phyloP scores from a whole-genome alignment of 2,797 vertebrate genomes.

The Lepus townsendii region DNA sequence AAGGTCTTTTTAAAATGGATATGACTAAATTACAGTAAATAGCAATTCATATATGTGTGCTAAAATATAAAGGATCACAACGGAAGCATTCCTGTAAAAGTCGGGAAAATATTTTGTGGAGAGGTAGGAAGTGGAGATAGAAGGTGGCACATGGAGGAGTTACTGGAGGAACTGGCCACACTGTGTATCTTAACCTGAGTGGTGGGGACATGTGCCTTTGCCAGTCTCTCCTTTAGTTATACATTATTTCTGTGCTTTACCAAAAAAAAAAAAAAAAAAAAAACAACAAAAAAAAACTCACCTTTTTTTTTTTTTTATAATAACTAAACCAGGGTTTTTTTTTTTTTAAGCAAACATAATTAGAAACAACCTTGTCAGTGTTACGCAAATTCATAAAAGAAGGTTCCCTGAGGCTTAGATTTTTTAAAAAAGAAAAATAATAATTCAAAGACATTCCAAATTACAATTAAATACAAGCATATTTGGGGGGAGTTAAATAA shows the following conservation, averaged over 20 bases:
- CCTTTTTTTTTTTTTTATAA: not conserved
- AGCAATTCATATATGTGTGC: not conserved
- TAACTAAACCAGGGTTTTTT: not conserved
- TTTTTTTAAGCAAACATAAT: not conserved
- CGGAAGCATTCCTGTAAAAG: not conserved
- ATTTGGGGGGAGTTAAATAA: not conserved
- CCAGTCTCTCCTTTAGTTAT: not conserved
- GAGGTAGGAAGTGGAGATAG: not conserved
- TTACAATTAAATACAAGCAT: not conserved
- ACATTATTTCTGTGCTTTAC: not conserved
- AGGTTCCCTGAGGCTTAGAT: constrained; percentile 18
- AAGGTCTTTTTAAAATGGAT: not conserved
- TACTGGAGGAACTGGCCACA: not conserved
- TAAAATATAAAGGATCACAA: not conserved
- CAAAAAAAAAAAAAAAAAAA: not conserved
- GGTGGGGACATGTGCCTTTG: not conserved
- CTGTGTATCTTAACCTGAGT: not conserved
- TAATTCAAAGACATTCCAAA: not conserved
- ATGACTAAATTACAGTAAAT: not conserved
- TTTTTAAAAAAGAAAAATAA: constrained; percentile 19
- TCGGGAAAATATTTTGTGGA: not conserved
- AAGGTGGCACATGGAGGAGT: not conserved
- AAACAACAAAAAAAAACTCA: too few relatives aligned
- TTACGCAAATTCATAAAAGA: not conserved
- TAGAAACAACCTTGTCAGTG: not conserved